Conservation (phyloP, 2,797 vertebrate genomes). For the Sebastes taczanowskii region DNA sequence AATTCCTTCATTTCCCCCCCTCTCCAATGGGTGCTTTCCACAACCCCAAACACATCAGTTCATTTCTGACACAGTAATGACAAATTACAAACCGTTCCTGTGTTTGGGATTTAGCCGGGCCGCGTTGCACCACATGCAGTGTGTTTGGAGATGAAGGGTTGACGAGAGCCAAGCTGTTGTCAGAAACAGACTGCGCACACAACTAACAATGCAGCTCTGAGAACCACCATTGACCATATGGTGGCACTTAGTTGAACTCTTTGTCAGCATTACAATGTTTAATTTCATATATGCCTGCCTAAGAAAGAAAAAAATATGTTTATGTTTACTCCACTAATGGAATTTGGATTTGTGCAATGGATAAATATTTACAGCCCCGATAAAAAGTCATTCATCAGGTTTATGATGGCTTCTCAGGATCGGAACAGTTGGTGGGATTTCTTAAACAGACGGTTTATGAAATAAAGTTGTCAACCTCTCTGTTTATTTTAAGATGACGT, state of each 20-base stretch:
- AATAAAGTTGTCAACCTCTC: constrained; percentile 34
- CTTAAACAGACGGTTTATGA: constrained; percentile 61
- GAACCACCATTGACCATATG: constrained; percentile 75
- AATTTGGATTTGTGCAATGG: constrained; percentile 76
- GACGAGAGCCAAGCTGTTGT: constrained; percentile 69
- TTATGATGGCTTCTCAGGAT: constrained; percentile 60
- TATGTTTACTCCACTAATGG: constrained; percentile 78
- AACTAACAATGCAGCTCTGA: constrained; percentile 43
- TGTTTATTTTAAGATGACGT: constrained; percentile 52
- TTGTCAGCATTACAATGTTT: constrained; percentile 72
- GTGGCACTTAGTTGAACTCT: constrained; percentile 75
- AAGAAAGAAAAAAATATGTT: constrained; percentile 73
- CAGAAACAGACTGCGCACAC: constrained; percentile 53
- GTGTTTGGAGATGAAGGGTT: constrained; percentile 59
- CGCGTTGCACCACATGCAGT: constrained; percentile 33
- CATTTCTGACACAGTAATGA: constrained; percentile 63
- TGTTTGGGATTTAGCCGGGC: constrained; percentile 21
- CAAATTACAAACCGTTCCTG: constrained; percentile 66
- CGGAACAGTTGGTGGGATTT: constrained; percentile 44
- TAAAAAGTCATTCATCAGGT: constrained; percentile 68
- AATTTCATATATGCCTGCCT: constrained; percentile 71
- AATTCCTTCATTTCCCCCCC: constrained; percentile 25
- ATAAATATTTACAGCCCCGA: constrained; percentile 81
- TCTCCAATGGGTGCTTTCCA: constrained; percentile 44
- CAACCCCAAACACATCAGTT: constrained; percentile 71